Evolutionary conservation across 1,140 invertebrate genomes (phyloP), one percentile per base, ranked within the genome.

Genomic region (Drosophila ficusphila): DNA sequence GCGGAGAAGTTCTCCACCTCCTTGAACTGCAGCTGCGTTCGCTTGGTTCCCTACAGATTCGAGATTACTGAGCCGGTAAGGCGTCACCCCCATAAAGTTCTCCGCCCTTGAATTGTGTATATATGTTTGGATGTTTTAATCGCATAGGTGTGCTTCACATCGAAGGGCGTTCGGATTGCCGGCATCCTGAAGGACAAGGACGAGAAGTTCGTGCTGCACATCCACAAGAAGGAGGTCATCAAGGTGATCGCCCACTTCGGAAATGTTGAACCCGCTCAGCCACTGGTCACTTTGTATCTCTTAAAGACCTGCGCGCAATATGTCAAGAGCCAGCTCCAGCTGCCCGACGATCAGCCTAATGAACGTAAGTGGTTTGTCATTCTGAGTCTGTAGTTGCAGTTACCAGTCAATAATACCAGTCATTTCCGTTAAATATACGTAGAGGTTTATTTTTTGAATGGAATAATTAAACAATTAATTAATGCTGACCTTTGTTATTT

Each of bases 311-410:
- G 62, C 44, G 60, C 42, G n/a, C 19, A 65, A 9, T 67, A 67
- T 27, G 58, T 67, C 9, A 67, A 65, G 14, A 16, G 21, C 14
- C 44, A 93, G 14, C 93, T 97, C 47, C 93, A 94, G 31, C 95
- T 96, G 95, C 91, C 92, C 89, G 92, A 89, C 7, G 72, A 89
- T 48, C 19, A 46, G 7, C 27, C 41, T 12, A 61, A 58, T 39
- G 85, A 89, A 41, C 58, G 89, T 90, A 21, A 81, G 79, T 67
- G 4, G 1, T 11, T n/a, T n/a, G n/a, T n/a, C n/a, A n/a, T n/a
- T n/a, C n/a, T n/a, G n/a, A n/a, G n/a, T n/a, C n/a, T n/a, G n/a
- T n/a, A n/a, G n/a, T n/a, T n/a, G n/a, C n/a, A n/a, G n/a, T n/a
- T n/a, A n/a, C n/a, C n/a, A n/a, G n/a, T n/a, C n/a, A n/a, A n/a